These are phyloP conservation scores for Pongo pygmaeus DNA, from an alignment of 2,113 vertebrate species.

Conservation along the genomic window DNA sequence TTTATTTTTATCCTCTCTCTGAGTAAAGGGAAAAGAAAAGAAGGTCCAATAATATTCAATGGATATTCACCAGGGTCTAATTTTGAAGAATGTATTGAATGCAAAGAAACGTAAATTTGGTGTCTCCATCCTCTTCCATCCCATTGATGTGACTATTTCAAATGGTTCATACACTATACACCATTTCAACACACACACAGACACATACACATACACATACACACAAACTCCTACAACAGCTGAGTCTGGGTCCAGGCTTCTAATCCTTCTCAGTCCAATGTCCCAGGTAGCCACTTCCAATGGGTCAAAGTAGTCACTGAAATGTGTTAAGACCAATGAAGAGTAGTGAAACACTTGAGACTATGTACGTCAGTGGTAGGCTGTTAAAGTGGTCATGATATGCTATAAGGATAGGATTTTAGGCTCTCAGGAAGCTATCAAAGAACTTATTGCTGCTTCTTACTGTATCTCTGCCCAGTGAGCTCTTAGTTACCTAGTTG, in stretches of 20 bases:
- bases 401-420: not conserved
- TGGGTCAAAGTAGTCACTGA: not conserved
- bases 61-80: not conserved
- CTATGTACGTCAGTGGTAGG: not conserved
- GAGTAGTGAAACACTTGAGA: not conserved
- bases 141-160: not conserved
- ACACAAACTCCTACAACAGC: accelerated
- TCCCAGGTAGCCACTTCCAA: not conserved
- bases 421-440: not conserved
- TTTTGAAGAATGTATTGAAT: not conserved
- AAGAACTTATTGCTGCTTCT: not conserved
- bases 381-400: not conserved
- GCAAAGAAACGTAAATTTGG: not conserved
- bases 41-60: not conserved
- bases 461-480: not conserved
- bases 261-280: not conserved
- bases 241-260: not conserved
- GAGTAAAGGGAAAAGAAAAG: not conserved
- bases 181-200: not conserved
- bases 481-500: not conserved
- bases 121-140: not conserved
- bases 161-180: not conserved
- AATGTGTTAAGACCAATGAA: not conserved
- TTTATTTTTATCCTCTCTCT: not conserved
- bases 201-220: not conserved